Evolutionary conservation across 2,888 invertebrate species (phyloP).

Genomic region (Theristus sp.): DNA sequence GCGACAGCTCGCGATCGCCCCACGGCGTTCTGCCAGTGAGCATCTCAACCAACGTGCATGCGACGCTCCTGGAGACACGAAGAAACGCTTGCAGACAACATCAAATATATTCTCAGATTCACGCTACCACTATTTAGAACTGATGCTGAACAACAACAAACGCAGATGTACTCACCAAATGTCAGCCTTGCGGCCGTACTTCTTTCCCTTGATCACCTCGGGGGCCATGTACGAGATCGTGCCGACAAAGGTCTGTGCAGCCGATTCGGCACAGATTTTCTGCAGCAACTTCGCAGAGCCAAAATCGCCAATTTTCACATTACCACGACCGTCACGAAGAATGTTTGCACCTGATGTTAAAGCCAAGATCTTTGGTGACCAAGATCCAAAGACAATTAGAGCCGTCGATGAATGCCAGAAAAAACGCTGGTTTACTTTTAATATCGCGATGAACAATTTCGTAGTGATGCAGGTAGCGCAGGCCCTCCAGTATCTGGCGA

Average conservation of each 20-base stretch:
- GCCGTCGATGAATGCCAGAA: no score
- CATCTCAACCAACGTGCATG: slow-evolving; percentile 34
- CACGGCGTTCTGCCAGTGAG: slow-evolving; percentile 31
- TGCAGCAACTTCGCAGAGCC: slow-evolving; percentile 35
- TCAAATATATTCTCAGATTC: not conserved
- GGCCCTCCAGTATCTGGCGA: slow-evolving; percentile 34
- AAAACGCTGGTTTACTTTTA: slow-evolving; percentile 29
- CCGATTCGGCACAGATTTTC: slow-evolving; percentile 21
- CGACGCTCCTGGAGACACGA: slow-evolving; percentile 32
- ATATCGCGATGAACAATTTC: slow-evolving; percentile 37
- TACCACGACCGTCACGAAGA: slow-evolving; percentile 32
- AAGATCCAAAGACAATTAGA: not conserved
- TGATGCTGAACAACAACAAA: not conserved
- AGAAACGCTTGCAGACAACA: no score
- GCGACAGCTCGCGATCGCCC: no score
- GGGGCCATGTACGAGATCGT: slow-evolving; percentile 35
- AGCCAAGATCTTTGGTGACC: no score
- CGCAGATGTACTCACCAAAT: slow-evolving; percentile 25
- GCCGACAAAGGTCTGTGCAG: slow-evolving; percentile 27
- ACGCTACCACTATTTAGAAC: not conserved
- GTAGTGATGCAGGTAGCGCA: slow-evolving; percentile 33
- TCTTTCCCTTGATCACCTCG: slow-evolving; percentile 33
- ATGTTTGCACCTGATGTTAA: slow-evolving; percentile 36
- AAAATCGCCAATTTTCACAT: slow-evolving; percentile 37
- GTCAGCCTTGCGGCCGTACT: slow-evolving; percentile 32